Evolutionary conservation across 2,797 vertebrate species (phyloP), one percentile per base, ranked within the genome.

Genomic region (Gymnodraco acuticeps): DNA sequence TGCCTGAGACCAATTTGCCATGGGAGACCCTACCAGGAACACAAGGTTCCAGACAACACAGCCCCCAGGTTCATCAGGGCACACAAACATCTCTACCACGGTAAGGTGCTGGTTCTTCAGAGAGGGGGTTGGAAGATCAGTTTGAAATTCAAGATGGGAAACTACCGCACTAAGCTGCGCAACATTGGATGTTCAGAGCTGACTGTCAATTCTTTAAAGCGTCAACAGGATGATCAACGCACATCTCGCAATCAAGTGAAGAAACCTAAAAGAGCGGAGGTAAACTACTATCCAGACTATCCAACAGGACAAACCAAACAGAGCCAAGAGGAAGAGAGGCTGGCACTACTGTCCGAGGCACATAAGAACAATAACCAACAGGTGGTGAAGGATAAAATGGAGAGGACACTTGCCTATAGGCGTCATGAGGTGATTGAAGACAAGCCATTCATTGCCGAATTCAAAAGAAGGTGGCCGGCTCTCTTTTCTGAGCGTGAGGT

Each of bases 81-180:
- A n/a, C n/a, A n/a, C n/a, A n/a, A n/a, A n/a, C n/a, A n/a, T n/a
- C n/a, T n/a, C n/a, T n/a, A n/a, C n/a, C n/a, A n/a, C n/a, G n/a
- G n/a, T n/a, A n/a, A n/a, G n/a, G n/a, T n/a, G n/a, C n/a, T n/a
- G n/a, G n/a, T n/a, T n/a, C n/a, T n/a, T n/a, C n/a, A n/a, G n/a
- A n/a, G n/a, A n/a, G n/a, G n/a, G n/a, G 23, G 23, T 23, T 23
- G 3, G 23, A 23, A 80, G 50, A 73, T 64, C 0, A 64, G 70
- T 8, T 56, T 73, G 10, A 64, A 73, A 50, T 58, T 64, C 50
- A 64, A 73, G 51, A 73, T 58, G 70, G 43, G 42, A 38, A 73
- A 73, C 43, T 73, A 55, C 43, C 14, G 42, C 6, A 64, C 70
- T 3, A 64, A 55, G 12, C 51, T 73, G n/a, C 12, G 43, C 0